phyloP scores from a whole-genome alignment of 2,888 invertebrate species.

The Lepidochitona cinerea region DNA sequence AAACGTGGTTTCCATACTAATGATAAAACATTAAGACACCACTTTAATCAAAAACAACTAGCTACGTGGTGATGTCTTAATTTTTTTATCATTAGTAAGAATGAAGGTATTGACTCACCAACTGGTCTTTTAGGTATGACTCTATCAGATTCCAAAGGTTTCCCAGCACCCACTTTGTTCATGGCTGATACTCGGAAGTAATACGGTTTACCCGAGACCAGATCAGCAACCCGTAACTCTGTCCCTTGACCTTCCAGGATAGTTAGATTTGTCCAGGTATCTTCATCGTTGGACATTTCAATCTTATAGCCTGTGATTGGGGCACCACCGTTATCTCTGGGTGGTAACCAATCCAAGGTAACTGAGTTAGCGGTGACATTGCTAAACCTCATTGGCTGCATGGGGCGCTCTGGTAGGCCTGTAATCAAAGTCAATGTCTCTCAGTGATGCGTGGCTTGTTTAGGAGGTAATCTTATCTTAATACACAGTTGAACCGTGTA shows the following conservation, averaged over 20 bases:
- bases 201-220: slow-evolving; percentile 61
- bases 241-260: slow-evolving; percentile 81
- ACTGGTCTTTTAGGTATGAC: slow-evolving; percentile 49
- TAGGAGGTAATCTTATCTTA: too few species aligned
- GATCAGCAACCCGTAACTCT: slow-evolving; percentile 54
- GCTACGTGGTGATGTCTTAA: too few species aligned
- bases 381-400: slow-evolving; percentile 55
- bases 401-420: slow-evolving; percentile 61
- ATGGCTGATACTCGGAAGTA: slow-evolving; percentile 67
- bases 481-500: too few species aligned
- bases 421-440: neutral
- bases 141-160: slow-evolving; percentile 53
- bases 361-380: slow-evolving; percentile 50
- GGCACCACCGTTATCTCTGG: slow-evolving; percentile 68
- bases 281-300: slow-evolving; percentile 74
- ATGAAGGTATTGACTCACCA: too few species aligned
- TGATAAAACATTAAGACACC: too few species aligned
- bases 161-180: slow-evolving; percentile 62
- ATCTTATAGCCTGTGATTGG: slow-evolving; percentile 67
- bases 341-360: slow-evolving; percentile 70
- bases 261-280: slow-evolving; percentile 93
- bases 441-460: too few species aligned
- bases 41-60: too few species aligned
- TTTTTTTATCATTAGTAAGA: too few species aligned
- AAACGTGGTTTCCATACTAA: too few species aligned